Evolutionary conservation across 2,888 invertebrate species (phyloP).

Genomic region (Megalurothrips usitatus): DNA sequence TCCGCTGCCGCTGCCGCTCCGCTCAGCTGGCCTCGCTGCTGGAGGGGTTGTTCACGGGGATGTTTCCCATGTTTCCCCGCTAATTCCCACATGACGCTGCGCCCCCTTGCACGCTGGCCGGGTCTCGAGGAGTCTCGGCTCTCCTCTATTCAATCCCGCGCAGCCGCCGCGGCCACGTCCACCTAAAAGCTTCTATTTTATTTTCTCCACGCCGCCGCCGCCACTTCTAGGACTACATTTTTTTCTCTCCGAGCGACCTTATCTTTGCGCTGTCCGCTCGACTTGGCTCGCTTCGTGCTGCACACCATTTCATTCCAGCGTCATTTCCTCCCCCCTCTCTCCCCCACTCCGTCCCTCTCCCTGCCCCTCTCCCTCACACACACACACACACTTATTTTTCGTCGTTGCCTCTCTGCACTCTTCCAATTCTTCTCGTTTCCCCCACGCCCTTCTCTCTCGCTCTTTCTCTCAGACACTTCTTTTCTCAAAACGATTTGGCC

Average conservation of each 20-base stretch:
- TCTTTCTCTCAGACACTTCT: not conserved
- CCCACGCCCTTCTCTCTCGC: not conserved
- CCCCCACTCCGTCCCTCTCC: not conserved
- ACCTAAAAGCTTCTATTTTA: constrained; percentile 1
- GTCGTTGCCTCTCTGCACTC: too few relatives aligned
- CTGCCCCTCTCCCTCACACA: not conserved
- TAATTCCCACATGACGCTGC: not conserved
- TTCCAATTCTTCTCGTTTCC: not conserved
- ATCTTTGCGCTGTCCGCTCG: constrained; percentile 5
- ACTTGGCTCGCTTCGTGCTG: not conserved
- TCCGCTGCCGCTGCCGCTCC: too few relatives aligned
- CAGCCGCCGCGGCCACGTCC: not conserved
- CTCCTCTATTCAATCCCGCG: not conserved
- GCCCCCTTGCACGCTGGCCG: too few relatives aligned
- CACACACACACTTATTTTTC: too few relatives aligned
- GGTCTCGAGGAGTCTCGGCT: not conserved
- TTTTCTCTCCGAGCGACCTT: not conserved
- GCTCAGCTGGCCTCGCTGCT: too few relatives aligned
- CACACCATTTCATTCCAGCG: too few relatives aligned
- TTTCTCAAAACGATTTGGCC: not conserved
- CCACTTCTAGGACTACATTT: not conserved
- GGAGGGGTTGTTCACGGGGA: too few relatives aligned
- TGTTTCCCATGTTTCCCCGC: not conserved
- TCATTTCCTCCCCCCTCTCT: not conserved
- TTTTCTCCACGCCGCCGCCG: not conserved